Evolutionary conservation across 2,113 vertebrate species (phyloP).

Genomic region (Peromyscus maniculatus): DNA sequence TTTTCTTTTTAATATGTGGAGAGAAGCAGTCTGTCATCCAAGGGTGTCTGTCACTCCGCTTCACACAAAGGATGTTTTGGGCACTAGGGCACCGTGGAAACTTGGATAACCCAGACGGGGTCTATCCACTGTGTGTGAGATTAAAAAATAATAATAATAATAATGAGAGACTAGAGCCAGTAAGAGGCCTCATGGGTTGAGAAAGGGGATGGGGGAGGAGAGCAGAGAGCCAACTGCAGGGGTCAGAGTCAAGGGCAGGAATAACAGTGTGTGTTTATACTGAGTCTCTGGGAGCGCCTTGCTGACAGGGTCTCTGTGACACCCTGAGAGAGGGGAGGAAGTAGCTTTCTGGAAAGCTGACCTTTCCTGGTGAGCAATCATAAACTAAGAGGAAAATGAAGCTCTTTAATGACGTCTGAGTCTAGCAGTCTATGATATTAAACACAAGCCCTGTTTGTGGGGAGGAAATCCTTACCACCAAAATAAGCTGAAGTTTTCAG

Average conservation of each 20-base stretch:
- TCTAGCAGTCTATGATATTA: conserved; percentile 10
- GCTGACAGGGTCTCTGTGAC: background rate
- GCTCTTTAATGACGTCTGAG: background rate
- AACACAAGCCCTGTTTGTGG: background rate
- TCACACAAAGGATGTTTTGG: conserved; percentile 61
- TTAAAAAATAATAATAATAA: background rate
- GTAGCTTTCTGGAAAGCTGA: background rate
- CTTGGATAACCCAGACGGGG: background rate
- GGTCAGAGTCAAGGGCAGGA: background rate
- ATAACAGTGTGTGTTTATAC: background rate
- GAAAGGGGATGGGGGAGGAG: background rate
- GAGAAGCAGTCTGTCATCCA: background rate
- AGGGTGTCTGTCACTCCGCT: background rate
- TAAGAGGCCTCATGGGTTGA: background rate
- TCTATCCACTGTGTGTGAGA: conserved; percentile 13
- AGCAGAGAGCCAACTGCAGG: background rate
- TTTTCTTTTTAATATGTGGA: conserved; percentile 19
- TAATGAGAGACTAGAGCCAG: background rate
- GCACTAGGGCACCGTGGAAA: conserved; percentile 9
- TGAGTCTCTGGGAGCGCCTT: background rate
- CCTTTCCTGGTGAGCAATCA: background rate
- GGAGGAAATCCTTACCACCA: background rate
- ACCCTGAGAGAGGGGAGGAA: background rate
- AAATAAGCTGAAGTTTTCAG: background rate
- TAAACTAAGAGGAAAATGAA: conserved; percentile 28